A percentile compares a stretch with the other conserved stretches of the same genome.
These are phyloP conservation scores for Gouania willdenowi DNA, from an alignment of 2,797 vertebrate species.

Conservation along the genomic window DNA sequence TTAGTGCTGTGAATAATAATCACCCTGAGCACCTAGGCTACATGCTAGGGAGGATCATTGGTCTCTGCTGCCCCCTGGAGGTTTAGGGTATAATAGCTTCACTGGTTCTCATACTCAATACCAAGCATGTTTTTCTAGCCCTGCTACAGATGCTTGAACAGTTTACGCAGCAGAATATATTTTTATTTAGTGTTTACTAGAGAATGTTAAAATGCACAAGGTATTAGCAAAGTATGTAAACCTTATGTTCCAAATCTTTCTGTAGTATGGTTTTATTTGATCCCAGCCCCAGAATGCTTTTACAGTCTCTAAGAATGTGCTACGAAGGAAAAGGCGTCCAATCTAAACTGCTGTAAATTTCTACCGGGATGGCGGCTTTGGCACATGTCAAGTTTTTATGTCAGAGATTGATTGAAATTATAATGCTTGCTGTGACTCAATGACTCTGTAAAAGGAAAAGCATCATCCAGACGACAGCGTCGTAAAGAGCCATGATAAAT, in stretches of 20 bases:
- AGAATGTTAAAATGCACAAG: too few relatives aligned
- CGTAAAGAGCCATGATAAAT: constrained; percentile 52
- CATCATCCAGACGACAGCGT: constrained; percentile 23
- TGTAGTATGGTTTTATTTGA: constrained; percentile 27
- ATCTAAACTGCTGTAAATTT: constrained; percentile 66
- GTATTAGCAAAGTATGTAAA: too few relatives aligned
- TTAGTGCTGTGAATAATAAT: constrained; percentile 56
- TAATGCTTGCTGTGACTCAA: constrained; percentile 56
- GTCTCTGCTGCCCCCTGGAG: constrained; percentile 72
- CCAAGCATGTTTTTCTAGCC: too few relatives aligned
- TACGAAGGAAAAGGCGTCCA: constrained; percentile 50
- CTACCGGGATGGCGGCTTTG: constrained; percentile 20
- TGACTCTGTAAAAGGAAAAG: constrained; percentile 56
- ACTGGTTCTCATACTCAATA: too few relatives aligned
- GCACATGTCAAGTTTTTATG: constrained; percentile 66
- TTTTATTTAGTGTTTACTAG: too few relatives aligned
- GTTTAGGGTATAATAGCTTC: too few relatives aligned
- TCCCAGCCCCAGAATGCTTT: constrained; percentile 17
- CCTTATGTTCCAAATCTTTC: constrained; percentile 30
- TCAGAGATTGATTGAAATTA: constrained; percentile 69
- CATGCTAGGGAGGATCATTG: constrained; percentile 17
- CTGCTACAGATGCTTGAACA: too few relatives aligned
- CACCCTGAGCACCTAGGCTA: too few relatives aligned
- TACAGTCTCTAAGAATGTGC: constrained; percentile 25
- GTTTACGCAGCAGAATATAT: too few relatives aligned